Conservation (phyloP, 64 coral and sea anemone genomes). For the Montipora sp. region DNA sequence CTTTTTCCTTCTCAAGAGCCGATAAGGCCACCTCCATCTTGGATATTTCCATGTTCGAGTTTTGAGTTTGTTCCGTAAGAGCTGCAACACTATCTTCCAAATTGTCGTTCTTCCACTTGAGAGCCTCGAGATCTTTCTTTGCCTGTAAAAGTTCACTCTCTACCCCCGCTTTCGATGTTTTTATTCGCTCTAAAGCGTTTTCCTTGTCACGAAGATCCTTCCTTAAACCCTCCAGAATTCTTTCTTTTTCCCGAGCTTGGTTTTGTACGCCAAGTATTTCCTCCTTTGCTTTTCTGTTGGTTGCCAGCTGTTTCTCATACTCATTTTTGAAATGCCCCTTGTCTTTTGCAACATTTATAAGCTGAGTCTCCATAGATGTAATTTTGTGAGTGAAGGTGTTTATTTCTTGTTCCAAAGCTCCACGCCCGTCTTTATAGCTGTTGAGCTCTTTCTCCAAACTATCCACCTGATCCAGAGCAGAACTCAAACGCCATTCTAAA, state of each 20-base stretch:
- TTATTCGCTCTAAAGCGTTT: conserved; percentile 64
- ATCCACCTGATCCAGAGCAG: conserved; percentile 66
- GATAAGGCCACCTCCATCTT: conserved; percentile 82
- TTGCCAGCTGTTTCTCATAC: conserved; percentile 57
- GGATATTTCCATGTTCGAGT: conserved; percentile 55
- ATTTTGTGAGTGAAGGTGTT: conserved; percentile 71
- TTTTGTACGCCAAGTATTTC: conserved; percentile 80
- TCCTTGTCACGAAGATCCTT: conserved; percentile 87
- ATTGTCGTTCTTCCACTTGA: conserved; percentile 78
- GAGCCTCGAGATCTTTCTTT: conserved; percentile 76
- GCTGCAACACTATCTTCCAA: conserved; percentile 54
- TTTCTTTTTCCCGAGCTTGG: conserved; percentile 86
- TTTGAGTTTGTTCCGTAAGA: conserved; percentile 58
- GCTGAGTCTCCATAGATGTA: conserved; percentile 86
- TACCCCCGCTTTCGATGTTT: conserved; percentile 48
- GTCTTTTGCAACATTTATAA: conserved; percentile 83
- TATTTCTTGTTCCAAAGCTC: conserved; percentile 89
- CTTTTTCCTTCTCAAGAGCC: conserved; percentile 62
- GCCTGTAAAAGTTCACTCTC: conserved; percentile 75
- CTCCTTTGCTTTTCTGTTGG: conserved; percentile 84
- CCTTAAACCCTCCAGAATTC: conserved; percentile 41
- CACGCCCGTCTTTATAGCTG: conserved; percentile 77
- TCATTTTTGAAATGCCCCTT: conserved; percentile 91
- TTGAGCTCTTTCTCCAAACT: conserved; percentile 82
- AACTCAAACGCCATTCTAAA: conserved; percentile 52